phyloP scores from a whole-genome alignment of 2,797 vertebrate species.

The Ciconia nigra region DNA sequence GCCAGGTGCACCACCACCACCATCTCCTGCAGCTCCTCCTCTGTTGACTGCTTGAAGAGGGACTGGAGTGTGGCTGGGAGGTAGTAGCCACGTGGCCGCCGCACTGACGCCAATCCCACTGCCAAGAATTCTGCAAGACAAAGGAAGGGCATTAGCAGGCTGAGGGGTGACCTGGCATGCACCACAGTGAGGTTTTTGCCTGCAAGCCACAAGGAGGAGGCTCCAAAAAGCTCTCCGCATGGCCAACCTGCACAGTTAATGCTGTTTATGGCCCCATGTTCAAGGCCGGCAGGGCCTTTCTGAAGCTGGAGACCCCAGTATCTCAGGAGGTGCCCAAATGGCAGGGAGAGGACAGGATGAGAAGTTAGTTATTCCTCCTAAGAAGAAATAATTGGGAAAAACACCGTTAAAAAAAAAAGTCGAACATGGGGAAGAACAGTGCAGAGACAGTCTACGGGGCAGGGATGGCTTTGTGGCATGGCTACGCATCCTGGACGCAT shows the following conservation, averaged over 20 bases:
- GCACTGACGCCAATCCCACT: constrained; percentile 81
- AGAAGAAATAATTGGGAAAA: neutral
- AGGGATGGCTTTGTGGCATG: neutral
- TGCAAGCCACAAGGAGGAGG: neutral
- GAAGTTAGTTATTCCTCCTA: neutral
- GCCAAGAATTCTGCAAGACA: constrained; percentile 78
- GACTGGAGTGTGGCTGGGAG: constrained; percentile 79
- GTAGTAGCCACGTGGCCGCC: constrained; percentile 70
- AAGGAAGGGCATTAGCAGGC: neutral
- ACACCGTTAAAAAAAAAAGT: neutral
- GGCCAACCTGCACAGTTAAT: fast-evolving
- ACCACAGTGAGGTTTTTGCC: fast-evolving
- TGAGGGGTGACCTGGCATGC: neutral
- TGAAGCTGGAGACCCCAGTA: neutral
- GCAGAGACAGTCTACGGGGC: neutral
- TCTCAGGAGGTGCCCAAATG: neutral
- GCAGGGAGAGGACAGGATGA: neutral
- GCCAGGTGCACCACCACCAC: constrained; percentile 87
- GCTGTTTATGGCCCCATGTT: neutral
- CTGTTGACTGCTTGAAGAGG: constrained; percentile 79
- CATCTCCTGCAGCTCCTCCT: constrained; percentile 77
- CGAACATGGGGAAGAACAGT: neutral
- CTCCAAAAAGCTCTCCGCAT: neutral
- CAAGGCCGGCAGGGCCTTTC: neutral
- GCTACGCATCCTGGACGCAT: neutral